These are phyloP conservation scores for Antennarius maculatus DNA, from an alignment of 2,797 vertebrate genomes.

Conservation along the genomic window DNA sequence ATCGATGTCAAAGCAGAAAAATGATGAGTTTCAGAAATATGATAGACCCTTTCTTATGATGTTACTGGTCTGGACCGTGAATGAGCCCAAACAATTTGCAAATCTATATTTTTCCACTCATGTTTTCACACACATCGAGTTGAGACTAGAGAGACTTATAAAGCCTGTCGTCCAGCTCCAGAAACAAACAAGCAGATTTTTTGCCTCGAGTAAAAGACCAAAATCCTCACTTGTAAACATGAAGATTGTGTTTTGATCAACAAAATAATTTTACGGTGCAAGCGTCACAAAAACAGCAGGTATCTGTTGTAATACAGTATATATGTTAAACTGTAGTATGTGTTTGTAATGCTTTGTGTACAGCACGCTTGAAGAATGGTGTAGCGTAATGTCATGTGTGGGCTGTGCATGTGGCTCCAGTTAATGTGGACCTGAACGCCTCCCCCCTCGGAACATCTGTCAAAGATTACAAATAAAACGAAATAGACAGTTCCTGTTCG, in stretches of 20 bases:
- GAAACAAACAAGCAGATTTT: background rate
- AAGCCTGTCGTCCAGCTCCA: background rate
- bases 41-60: background rate
- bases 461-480: conserved; percentile 85
- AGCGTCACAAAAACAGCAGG: background rate
- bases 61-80: background rate
- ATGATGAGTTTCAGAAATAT: too few relatives aligned
- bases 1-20: too few relatives aligned
- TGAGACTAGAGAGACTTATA: too few relatives aligned
- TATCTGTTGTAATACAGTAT: background rate
- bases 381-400: conserved; percentile 34
- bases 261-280: background rate
- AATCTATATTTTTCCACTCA: background rate
- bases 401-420: conserved; percentile 73
- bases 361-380: background rate
- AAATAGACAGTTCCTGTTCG: conserved; percentile 86
- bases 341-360: conserved; percentile 11
- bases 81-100: too few relatives aligned
- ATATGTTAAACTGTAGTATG: background rate
- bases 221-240: background rate
- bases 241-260: background rate
- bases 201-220: background rate
- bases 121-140: background rate
- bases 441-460: conserved; percentile 83
- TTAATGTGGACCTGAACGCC: conserved; percentile 68